These are phyloP conservation scores for Rhingia campestris DNA, from an alignment of 2,888 invertebrate species.

Conservation along the genomic window DNA sequence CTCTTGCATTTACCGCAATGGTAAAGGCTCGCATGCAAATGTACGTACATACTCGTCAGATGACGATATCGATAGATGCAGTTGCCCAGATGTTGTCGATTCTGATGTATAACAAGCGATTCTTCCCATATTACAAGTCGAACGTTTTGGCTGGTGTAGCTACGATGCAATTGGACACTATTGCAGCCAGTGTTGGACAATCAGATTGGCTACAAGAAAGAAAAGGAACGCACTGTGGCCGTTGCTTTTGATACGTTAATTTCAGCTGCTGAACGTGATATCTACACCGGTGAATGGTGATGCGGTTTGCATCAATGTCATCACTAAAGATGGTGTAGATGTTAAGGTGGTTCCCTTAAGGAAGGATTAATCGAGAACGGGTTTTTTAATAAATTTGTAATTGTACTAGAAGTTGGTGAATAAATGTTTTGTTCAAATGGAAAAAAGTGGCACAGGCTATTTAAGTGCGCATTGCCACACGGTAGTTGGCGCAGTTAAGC, in stretches of 20 bases:
- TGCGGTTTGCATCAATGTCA: conserved; percentile 91
- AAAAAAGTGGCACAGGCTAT: too few relatives aligned
- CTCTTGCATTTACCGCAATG: conserved; percentile 93
- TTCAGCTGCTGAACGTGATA: conserved; percentile 98
- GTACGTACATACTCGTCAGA: conserved; percentile 97
- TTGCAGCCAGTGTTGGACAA: conserved; percentile 98
- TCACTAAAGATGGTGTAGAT: conserved; percentile 93
- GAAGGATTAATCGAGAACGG: conserved; percentile 88
- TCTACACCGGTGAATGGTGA: conserved; percentile 99
- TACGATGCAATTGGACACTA: conserved; percentile 99
- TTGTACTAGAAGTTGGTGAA: conserved; percentile 62
- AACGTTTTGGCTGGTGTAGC: conserved; percentile 96
- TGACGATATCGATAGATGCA: conserved; percentile 95
- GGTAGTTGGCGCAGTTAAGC: too few relatives aligned
- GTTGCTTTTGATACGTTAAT: conserved; percentile 98
- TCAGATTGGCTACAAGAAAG: conserved; percentile 94
- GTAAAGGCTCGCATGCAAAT: conserved; percentile 95
- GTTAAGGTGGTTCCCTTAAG: conserved; percentile 90
- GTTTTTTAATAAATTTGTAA: conserved; percentile 55
- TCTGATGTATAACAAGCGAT: conserved; percentile 96
- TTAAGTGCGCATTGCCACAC: too few relatives aligned
- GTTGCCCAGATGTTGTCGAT: conserved; percentile 98
- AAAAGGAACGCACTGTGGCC: conserved; percentile 91
- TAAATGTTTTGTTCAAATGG: conserved; percentile 35
- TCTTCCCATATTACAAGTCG: conserved; percentile 99